phyloP scores from a whole-genome alignment of 2,797 vertebrate species.

The Diglossa cyanea region DNA sequence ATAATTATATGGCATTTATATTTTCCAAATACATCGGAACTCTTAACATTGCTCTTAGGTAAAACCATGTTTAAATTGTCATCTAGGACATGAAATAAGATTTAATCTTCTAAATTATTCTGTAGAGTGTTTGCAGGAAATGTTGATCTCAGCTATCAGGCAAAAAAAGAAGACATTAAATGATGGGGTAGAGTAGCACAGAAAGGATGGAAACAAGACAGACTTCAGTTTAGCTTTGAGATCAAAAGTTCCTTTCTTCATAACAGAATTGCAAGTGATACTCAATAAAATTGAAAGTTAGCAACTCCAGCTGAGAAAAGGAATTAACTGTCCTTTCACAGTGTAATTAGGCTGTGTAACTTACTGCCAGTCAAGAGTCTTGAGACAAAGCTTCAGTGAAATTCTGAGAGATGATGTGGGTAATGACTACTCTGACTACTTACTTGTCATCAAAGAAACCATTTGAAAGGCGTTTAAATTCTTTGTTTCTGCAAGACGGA shows the following conservation, averaged over 20 bases:
- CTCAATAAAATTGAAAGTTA: neutral
- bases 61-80: neutral
- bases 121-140: neutral
- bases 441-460: neutral
- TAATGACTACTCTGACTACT: neutral
- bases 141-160: neutral
- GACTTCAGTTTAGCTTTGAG: neutral
- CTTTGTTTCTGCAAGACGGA: neutral
- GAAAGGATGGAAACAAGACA: neutral
- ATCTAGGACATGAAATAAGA: neutral
- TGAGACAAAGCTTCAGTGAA: neutral
- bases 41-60: neutral
- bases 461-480: neutral
- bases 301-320: neutral
- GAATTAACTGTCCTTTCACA: neutral
- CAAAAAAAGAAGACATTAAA: neutral
- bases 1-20: neutral
- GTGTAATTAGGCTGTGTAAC: neutral
- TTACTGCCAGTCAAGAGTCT: neutral
- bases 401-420: neutral
- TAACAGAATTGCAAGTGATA: neutral
- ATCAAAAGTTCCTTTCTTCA: neutral
- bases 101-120: neutral
- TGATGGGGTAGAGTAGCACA: too few species aligned
- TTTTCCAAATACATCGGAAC: neutral